These are phyloP conservation scores for Acestrorhynchus altus DNA, from an alignment of 2,797 vertebrate genomes.

Conservation along the genomic window DNA sequence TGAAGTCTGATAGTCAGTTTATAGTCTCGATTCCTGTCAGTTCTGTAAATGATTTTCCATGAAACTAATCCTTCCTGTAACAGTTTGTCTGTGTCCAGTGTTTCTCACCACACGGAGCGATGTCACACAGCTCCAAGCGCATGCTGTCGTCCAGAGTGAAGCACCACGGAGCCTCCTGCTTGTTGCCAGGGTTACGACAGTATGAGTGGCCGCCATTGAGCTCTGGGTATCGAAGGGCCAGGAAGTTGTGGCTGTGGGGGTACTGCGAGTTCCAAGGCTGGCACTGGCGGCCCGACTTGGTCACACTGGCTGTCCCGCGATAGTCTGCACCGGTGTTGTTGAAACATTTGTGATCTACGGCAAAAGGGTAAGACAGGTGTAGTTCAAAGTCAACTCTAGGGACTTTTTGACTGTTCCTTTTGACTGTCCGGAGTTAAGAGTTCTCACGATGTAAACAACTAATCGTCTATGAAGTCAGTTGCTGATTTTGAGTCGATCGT, in stretches of 20 bases:
- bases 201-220: conserved; percentile 97
- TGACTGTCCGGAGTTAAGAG: no score
- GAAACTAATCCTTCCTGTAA: no score
- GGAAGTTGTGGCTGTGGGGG: conserved; percentile 93
- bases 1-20: no score
- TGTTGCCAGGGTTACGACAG: conserved; percentile 95
- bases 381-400: no score
- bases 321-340: conserved; percentile 92
- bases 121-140: conserved; percentile 92
- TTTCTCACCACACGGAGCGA: conserved; percentile 88
- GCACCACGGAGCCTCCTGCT: conserved; percentile 95
- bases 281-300: conserved; percentile 93
- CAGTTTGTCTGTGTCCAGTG: neutral
- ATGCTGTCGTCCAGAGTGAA: conserved; percentile 94
- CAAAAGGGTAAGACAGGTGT: neutral
- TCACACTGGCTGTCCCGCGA: conserved; percentile 91
- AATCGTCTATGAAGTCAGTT: no score
- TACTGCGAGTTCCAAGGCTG: conserved; percentile 99
- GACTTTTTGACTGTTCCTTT: no score
- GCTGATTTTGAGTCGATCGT: no score
- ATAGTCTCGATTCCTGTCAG: no score
- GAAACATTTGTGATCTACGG: conserved; percentile 93
- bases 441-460: no score
- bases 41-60: no score
- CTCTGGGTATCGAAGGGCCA: conserved; percentile 88